Evolutionary conservation across 2,797 vertebrate genomes (phyloP).

Genomic region (Orientallactaga sibirica): DNA sequence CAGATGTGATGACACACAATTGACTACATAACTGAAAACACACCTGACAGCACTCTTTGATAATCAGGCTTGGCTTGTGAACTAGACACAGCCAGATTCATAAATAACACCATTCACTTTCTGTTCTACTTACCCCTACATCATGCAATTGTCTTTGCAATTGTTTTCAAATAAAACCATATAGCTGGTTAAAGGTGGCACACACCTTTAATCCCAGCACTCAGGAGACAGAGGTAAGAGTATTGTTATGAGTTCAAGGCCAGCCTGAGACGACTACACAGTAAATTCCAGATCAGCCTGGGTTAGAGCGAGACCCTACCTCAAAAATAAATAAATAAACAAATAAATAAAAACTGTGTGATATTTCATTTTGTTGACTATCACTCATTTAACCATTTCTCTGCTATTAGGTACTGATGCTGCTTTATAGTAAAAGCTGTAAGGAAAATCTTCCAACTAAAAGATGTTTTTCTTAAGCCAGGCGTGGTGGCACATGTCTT

Average conservation of each 20-base stretch:
- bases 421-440: slow-evolving; percentile 56
- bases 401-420: slow-evolving; percentile 20
- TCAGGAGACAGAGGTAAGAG: no score
- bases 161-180: background rate
- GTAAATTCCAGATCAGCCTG: no score
- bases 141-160: background rate
- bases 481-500: no score
- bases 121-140: background rate
- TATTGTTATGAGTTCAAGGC: no score
- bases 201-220: no score
- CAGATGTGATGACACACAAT: background rate
- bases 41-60: background rate
- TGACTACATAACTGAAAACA: slow-evolving; percentile 41
- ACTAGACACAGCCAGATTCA: background rate
- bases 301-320: no score
- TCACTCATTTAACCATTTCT: slow-evolving; percentile 27
- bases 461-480: background rate
- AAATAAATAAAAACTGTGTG: no score
- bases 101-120: background rate
- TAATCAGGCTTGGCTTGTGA: background rate
- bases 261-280: no score
- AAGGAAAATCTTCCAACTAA: background rate
- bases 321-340: no score
- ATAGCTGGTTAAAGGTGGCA: no score
- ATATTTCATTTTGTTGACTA: background rate